Evolutionary conservation across 2,888 invertebrate genomes (phyloP), one percentile per base, ranked within the genome.

Genomic region (Geophilus truncorum): DNA sequence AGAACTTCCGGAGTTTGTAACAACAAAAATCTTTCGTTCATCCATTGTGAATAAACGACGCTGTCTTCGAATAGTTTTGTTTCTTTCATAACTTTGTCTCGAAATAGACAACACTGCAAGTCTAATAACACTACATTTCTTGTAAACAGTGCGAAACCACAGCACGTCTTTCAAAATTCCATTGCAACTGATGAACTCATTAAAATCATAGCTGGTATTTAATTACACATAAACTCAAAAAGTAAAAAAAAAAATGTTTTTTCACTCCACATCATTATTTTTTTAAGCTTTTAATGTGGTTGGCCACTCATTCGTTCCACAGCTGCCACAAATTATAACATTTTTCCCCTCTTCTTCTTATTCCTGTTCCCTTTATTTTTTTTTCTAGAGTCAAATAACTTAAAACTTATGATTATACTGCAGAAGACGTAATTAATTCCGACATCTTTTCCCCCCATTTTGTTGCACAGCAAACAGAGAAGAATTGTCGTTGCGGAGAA

Each of bases 271-370:
- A 34, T 9, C 40, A 40, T 40, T 40, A 40, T 40, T 40, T 40
- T 40, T 40, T 40, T 12, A 12, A 12, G 2, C 2, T 12, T 40
- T 34, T 34, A 34, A 34, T 57, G 57, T 57, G 57, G 57, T 21
- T 57, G 57, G 21, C 57, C 57, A 57, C 57, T 57, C 57, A 57
- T 57, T 57, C 21, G 4, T 57, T 57, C 57, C 57, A 57, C 57
- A 57, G 57, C 57, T 57, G 57, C 57, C 57, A 57, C 57, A 57
- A 57, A 57, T 57, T 57, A 57, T 57, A 57, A 57, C 21, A 40
- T 40, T 40, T 40, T 15, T 15, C 15, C 40, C 12, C 40, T 40
- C 34, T 9, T 34, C 34, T 34, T 34, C 34, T 34, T 51, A 4
- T 15, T 51, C 15, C 15, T 51, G 6, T 23, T 18, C 21, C 21